Evolutionary conservation across 2,888 invertebrate genomes (phyloP).

Genomic region (Celastrina argiolus): DNA sequence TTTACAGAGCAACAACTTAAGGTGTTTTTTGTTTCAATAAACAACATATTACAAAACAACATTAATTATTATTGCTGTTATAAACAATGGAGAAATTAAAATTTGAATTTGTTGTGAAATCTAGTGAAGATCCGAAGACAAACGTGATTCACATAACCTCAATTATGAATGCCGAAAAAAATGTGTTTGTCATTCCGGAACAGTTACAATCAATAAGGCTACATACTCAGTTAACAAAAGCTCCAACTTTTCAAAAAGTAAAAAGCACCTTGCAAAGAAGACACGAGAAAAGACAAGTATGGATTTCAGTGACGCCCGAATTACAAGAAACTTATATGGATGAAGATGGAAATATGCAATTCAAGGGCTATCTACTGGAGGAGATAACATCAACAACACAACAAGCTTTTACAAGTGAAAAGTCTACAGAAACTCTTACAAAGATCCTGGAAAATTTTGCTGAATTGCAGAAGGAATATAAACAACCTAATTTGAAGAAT

Average conservation of each 20-base stretch:
- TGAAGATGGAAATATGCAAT: too few relatives aligned
- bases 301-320: too few relatives aligned
- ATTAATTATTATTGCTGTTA: background rate
- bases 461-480: slow-evolving; percentile 28
- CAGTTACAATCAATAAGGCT: slow-evolving; percentile 29
- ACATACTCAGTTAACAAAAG: slow-evolving; percentile 26
- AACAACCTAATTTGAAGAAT: background rate
- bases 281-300: too few relatives aligned
- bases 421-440: too few relatives aligned
- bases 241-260: slow-evolving; percentile 30
- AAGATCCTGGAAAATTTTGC: slow-evolving; percentile 25
- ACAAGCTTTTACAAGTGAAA: too few relatives aligned
- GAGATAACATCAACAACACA: too few relatives aligned
- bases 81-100: slow-evolving; percentile 25
- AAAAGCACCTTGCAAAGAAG: slow-evolving; percentile 26
- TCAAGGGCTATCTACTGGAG: too few relatives aligned
- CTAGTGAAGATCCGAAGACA: slow-evolving; percentile 32
- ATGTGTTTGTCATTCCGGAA: slow-evolving; percentile 32
- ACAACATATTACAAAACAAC: too few relatives aligned
- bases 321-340: slow-evolving; percentile 26
- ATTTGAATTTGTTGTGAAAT: slow-evolving; percentile 31
- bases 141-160: slow-evolving; percentile 35
- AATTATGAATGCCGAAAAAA: slow-evolving; percentile 29
- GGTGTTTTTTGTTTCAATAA: too few relatives aligned
- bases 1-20: too few relatives aligned